Base-by-base conservation (phyloP, 2,888 invertebrate species). In the Polymixis lichenea region DNA sequence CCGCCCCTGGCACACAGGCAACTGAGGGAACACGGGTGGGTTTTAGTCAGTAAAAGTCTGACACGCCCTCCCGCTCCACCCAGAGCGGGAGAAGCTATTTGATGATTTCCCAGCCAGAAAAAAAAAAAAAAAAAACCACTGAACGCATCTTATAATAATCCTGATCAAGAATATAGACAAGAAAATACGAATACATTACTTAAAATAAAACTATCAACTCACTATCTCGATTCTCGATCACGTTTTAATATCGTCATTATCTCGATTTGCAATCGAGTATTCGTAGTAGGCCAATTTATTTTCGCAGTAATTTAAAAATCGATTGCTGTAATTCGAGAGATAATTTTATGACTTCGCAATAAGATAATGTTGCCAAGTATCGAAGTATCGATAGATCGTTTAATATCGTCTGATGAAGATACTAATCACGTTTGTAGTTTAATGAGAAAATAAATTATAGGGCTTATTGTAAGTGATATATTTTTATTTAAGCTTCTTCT, bases 341-440 rank as follows among this genome's bases (percentile, higher is more conserved):
- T 86, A 86, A 87, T 87, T 83, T 79, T 84, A 87, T 88, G 86
- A 78, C 64, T 67, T 32, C 55, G 68, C 80, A 78, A 84, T 79
- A 77, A 78, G 78, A 84, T 80, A 75, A 78, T 84, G 71, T 77
- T 58, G 51, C 55, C 22, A 62, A 71, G 68, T 71, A 75, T 74
- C 72, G 64, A 56, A 58, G 22, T 69, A 64, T 58, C 49, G 71
- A 78, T 60, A 25, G 17, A 64, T n/a, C 53, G 25, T 62, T 62
- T 82, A 60, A 65, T 80, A 61, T 60, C 55, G 28, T 64, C 9
- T 32, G 56, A 58, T 62, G 55, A 17, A 46, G 62, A 80, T 56
- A 74, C 55, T 66, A 43, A 65, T 61, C 46, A 75, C 7, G 28
- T 66, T 49, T 71, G 25, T 49, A 55, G 19, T 53, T 74, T 53